Evolutionary conservation across 2,113 vertebrate species (phyloP), one percentile per base, ranked within the genome.

Genomic region (Sinocyclocheilus maitianheensis): DNA sequence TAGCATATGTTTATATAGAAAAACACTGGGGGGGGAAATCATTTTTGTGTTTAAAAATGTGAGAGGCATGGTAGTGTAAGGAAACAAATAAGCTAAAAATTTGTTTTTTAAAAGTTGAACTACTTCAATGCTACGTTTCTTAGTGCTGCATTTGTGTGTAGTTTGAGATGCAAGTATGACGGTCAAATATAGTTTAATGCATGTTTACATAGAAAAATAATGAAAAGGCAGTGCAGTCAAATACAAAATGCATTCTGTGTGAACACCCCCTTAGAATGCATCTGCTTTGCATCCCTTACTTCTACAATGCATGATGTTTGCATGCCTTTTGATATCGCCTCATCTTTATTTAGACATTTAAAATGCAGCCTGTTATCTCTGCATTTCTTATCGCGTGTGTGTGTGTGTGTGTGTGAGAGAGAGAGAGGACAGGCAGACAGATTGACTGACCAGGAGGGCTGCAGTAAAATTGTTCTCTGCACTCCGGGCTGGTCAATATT

Each of bases 401-500:
- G 4, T 40, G 2, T 51, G 81, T 51, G 14, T 72, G 24, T 30
- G 22, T n/a, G 4, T 16, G 37, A 48, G 43, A 22, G 20, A 9
- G 55, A 22, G 55, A 60, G 55, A 24, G 22, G 24, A 26, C 20
- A 13, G 69, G 40, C 26, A 53, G 5, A 1, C 4, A 67, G 67
- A 43, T 34, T 51, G 37, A 63, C 55, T 76, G 80, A 76, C 46
- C 9, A 18, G 30, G 60, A 67, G 46, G 75, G 84, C 46, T 34
- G 13, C 46, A 14, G 62, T 79, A 58, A 40, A 78, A 79, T 63
- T 18, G 43, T 63, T 77, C 43, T 30, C 40, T 77, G 72, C 11
- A 13, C 53, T 67, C 67, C 8, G 26, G 51, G 76, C 34, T 72
- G 26, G 53, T 80, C 67, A 24, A 79, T 72, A 72, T 69, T 72